phyloP scores from a whole-genome alignment of 2,113 vertebrate species.

The Circaetus gallicus region DNA sequence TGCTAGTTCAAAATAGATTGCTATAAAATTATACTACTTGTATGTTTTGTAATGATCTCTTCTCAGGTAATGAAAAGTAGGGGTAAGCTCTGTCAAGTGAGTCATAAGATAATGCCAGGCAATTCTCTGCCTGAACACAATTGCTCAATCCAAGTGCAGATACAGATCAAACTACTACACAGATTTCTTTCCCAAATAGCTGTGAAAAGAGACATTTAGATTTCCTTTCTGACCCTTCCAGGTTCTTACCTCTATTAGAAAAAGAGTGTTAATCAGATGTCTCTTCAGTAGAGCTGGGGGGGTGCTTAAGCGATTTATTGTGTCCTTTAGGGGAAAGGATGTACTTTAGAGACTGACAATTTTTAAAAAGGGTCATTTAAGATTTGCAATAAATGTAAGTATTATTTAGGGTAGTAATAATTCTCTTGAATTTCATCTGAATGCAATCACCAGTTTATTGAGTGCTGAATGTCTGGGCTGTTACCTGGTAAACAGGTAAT shows the following conservation, averaged over 20 bases:
- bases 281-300: background rate
- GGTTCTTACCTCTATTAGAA: slow-evolving; percentile 34
- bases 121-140: slow-evolving; percentile 60
- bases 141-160: slow-evolving; percentile 42
- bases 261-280: slow-evolving; percentile 43
- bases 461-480: slow-evolving; percentile 11
- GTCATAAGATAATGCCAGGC: slow-evolving; percentile 60
- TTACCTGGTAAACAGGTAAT: slow-evolving; percentile 57
- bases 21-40: slow-evolving; percentile 64
- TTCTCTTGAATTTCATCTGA: slow-evolving; percentile 48
- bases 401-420: slow-evolving; percentile 57
- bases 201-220: slow-evolving; percentile 39
- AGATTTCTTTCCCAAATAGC: slow-evolving; percentile 29
- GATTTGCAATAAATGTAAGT: slow-evolving; percentile 55
- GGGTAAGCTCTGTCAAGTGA: slow-evolving; percentile 63
- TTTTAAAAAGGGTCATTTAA: slow-evolving; percentile 55
- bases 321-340: slow-evolving; percentile 23
- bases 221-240: slow-evolving; percentile 31
- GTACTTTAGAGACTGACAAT: slow-evolving; percentile 21
- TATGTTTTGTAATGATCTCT: slow-evolving; percentile 63
- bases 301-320: slow-evolving; percentile 9
- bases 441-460: slow-evolving; percentile 52
- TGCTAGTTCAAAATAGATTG: slow-evolving; percentile 59
- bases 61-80: slow-evolving; percentile 64
- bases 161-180: slow-evolving; percentile 42